Base-by-base conservation (phyloP, 2,797 vertebrate species). In the Sebastes trivittatus region DNA sequence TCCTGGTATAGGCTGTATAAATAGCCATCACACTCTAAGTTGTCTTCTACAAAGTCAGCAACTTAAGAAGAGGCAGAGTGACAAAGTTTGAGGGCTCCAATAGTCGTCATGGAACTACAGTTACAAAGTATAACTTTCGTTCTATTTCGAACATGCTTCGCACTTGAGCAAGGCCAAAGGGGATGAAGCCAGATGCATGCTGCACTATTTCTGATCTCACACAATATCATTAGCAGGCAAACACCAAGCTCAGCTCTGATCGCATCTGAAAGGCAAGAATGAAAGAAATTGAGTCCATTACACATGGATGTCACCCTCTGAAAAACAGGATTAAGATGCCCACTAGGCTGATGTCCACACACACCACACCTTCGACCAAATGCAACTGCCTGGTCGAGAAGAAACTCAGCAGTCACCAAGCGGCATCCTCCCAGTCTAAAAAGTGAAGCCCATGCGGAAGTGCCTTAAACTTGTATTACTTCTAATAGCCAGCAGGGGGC, bases 41-140 rank as follows among this genome's bases (percentile, higher is more conserved):
- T 77, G 64, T 54, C 73, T 55, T 64, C 11, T 49, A 75, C 58
- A 66, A 74, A 68, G 78, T 86, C 72, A 78, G 61, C 78, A 75
- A 42, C 23, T 66, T 71, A 32, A 42, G 16, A 58, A 72, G 72
- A 56, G 22, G 29, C n/a, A 14, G 8, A 30, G 23, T 74, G 56
- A 75, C 63, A 63, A 73, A 73, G 75, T 80, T 81, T 52, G 27
- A 58, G 55, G 27, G 10, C 38, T 56, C n/a, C 18, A 23, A 3
- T 30, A 16, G 56, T 67, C 22, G 0, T 62, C 32, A 27, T 20
- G 22, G 18, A 78, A 59, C 32, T 30, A 65, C 32, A 64, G 46
- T 49, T 36, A 66, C 38, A 59, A 52, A 52, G 52, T 29, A 55
- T 59, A 70, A 18, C 23, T 23, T 77, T 75, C 69, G 13, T 72